phyloP scores from a whole-genome alignment of 2,113 vertebrate genomes.

The Phalacrocorax aristotelis region DNA sequence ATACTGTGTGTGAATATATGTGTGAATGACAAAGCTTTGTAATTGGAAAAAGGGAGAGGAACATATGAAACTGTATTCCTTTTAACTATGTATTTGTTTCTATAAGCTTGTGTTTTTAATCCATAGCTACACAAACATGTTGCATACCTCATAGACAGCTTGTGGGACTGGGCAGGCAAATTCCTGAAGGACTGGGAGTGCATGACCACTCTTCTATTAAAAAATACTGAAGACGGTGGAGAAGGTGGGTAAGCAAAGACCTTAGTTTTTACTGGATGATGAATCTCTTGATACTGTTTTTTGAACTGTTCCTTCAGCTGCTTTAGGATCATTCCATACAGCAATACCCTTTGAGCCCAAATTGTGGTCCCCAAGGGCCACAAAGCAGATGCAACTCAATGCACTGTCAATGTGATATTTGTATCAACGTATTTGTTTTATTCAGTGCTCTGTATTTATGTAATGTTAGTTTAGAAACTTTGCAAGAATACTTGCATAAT shows the following conservation, averaged over 20 bases:
- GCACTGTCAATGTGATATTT: neutral
- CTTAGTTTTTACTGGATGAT: neutral
- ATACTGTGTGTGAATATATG: neutral
- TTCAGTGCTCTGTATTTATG: neutral
- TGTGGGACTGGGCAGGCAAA: constrained; percentile 87
- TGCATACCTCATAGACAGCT: constrained; percentile 88
- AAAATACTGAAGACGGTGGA: constrained; percentile 51
- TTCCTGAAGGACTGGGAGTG: constrained; percentile 88
- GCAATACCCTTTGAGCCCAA: neutral
- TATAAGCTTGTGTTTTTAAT: constrained; percentile 6
- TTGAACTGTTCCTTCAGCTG: neutral
- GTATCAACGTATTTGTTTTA: neutral
- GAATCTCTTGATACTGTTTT: neutral
- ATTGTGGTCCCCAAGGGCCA: neutral
- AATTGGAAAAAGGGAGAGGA: neutral
- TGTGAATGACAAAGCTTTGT: neutral
- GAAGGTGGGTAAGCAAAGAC: constrained; percentile 67
- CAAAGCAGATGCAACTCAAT: neutral
- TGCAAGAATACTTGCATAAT: neutral
- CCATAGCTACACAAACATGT: constrained; percentile 86
- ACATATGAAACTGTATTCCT: neutral
- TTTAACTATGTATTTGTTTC: neutral
- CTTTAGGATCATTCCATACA: neutral
- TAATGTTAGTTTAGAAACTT: neutral
- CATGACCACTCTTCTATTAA: constrained; percentile 81